A percentile compares a stretch with the other conserved stretches of the same genome.
phyloP scores from a whole-genome alignment of 1,140 invertebrate genomes.

The Centruroides sculpturatus region DNA sequence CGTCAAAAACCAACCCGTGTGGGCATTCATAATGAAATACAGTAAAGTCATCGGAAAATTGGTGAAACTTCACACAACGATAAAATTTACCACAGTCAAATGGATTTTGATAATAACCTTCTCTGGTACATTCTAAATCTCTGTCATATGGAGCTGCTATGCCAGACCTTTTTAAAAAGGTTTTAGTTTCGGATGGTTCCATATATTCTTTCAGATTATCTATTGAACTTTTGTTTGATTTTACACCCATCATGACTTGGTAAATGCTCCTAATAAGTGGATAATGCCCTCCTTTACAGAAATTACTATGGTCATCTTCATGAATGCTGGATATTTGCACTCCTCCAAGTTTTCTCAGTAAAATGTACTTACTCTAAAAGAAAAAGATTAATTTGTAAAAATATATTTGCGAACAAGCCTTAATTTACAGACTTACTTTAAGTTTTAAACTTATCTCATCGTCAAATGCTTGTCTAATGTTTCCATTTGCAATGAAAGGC shows the following conservation, averaged over 20 bases:
- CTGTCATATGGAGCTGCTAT: slow-evolving; percentile 22
- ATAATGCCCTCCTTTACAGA: slow-evolving; percentile 21
- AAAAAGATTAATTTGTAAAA: too few species aligned
- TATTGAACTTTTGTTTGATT: not conserved
- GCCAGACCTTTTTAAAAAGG: slow-evolving; percentile 45
- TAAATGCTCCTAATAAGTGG: slow-evolving; percentile 13
- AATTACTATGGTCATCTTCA: slow-evolving; percentile 24
- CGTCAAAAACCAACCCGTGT: slow-evolving; percentile 58
- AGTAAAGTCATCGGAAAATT: slow-evolving; percentile 52
- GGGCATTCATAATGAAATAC: slow-evolving; percentile 73
- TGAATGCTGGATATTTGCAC: slow-evolving; percentile 30
- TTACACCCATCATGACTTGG: not conserved
- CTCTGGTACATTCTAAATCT: slow-evolving; percentile 53
- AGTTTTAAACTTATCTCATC: too few species aligned
- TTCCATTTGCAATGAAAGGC: too few species aligned
- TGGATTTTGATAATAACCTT: slow-evolving; percentile 65
- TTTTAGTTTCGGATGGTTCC: slow-evolving; percentile 4
- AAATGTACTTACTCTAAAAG: too few species aligned
- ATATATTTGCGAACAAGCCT: not conserved
- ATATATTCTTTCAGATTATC: slow-evolving; percentile 4
- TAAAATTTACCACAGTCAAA: slow-evolving; percentile 63
- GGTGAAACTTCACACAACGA: slow-evolving; percentile 65
- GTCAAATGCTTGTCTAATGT: too few species aligned
- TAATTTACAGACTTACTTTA: too few species aligned
- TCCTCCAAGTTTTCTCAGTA: slow-evolving; percentile 37